Evolutionary conservation across 2,888 invertebrate species (phyloP).

Genomic region (Hemicrepidius hirtus): DNA sequence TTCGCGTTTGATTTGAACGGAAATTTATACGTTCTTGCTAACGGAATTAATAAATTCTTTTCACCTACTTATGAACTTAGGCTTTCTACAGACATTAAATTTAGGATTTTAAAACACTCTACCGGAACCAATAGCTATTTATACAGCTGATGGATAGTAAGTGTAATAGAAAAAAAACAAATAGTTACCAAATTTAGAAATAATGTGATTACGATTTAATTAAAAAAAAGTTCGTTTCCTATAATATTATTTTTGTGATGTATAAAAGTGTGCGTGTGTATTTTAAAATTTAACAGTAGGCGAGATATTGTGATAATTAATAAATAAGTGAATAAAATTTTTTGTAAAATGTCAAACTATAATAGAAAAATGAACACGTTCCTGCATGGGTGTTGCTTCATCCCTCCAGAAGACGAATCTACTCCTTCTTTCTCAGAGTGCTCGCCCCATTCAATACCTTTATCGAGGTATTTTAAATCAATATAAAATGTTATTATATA

Average conservation of each 20-base stretch:
- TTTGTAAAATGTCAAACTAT: constrained; percentile 26
- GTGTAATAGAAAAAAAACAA: neutral
- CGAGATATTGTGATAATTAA: constrained; percentile 30
- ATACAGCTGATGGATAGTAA: constrained; percentile 62
- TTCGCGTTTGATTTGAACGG: constrained; percentile 80
- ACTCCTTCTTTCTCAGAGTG: constrained; percentile 17
- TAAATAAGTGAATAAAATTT: constrained; percentile 29
- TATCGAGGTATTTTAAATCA: constrained; percentile 8
- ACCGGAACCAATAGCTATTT: constrained; percentile 78
- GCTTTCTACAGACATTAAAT: constrained; percentile 74
- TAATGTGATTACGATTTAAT: neutral
- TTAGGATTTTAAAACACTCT: constrained; percentile 77
- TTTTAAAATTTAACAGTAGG: constrained; percentile 36
- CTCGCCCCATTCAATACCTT: neutral
- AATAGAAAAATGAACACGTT: constrained; percentile 38
- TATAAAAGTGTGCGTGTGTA: neutral
- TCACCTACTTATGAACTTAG: constrained; percentile 32
- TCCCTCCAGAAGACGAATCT: constrained; percentile 37
- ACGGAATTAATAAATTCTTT: constrained; percentile 61
- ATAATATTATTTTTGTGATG: neutral
- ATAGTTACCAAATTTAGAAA: constrained; percentile 23
- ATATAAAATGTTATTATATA: no score
- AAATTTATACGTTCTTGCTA: constrained; percentile 79
- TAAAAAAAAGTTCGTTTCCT: neutral
- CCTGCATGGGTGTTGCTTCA: constrained; percentile 37